Evolutionary conservation across 2,797 vertebrate genomes (phyloP), one percentile per base, ranked within the genome.

Genomic region (Eospalax fontanierii): DNA sequence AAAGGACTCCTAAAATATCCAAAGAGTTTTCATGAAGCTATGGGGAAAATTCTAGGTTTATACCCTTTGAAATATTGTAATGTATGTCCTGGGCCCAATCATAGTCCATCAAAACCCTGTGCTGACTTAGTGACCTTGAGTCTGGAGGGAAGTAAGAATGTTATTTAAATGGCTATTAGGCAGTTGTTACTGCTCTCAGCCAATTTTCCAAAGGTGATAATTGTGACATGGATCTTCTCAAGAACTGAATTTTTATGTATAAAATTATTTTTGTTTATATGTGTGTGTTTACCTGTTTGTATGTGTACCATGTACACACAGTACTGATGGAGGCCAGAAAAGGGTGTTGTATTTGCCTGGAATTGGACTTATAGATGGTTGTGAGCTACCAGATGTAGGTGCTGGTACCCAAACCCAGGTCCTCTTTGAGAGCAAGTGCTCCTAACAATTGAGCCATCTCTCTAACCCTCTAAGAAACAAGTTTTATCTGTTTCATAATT

Each of bases 61-160:
- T 84, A 74, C 4, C 63, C 79, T 91, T 90, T 83, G 92, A 96
- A 95, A 85, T 90, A 16, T 71, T 38, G 71, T 54, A 66, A 93
- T 61, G 43, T 3, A 14, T 46, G 22, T 78, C 59, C 73, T 92
- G 90, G n/a, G 81, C 28, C 71, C 43, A 14, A 2, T n/a, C 38
- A n/a, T 87, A 22, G 38, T 86, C 40, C 75, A 65, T 82, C 46
- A 94, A 96, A 87, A 63, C 14, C 11, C 26, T 70, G 70, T 5
- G 61, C 40, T 86, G 85, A 79, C 79, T 92, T 79, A 83, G 89
- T 91, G 80, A 40, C 79, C 12, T 11, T 6, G 38, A 84, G 78
- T n/a, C 70, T 81, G 40, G 70, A 38, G 63, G 63, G 81, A 87
- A 86, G 66, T 71, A 57, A 88, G 81, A n/a, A 74, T 85, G 92